Percentiles rank a stretch among this genome's conserved stretches.
Evolutionary conservation across 53 echinoderm and acorn worm species (phyloP).

Genomic region (Stichopus horrens): DNA sequence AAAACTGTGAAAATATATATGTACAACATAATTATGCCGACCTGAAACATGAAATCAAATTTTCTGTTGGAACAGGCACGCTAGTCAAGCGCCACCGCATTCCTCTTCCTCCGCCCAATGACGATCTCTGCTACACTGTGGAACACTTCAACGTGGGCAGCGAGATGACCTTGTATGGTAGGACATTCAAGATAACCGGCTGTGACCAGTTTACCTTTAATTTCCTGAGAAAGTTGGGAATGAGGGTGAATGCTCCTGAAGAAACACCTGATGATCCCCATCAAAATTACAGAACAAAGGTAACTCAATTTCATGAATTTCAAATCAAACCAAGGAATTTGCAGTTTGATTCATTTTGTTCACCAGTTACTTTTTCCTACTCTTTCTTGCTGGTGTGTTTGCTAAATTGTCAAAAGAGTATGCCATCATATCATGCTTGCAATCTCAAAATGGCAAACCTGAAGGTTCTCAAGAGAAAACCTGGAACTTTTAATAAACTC

Average conservation of each 20-base stretch:
- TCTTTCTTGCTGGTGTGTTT: not conserved
- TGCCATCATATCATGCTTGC: too few relatives aligned
- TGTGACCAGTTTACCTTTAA: slow-evolving; percentile 98
- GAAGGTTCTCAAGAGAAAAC: too few relatives aligned
- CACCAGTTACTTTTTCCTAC: not conserved
- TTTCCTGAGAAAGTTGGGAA: slow-evolving; percentile 88
- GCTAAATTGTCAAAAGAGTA: too few relatives aligned
- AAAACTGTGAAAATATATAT: too few relatives aligned
- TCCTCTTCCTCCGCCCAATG: slow-evolving; percentile 93
- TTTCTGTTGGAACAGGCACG: slow-evolving; percentile 60
- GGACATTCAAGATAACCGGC: slow-evolving; percentile 92
- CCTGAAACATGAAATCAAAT: not conserved
- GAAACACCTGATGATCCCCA: slow-evolving; percentile 82
- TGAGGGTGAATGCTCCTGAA: slow-evolving; percentile 68
- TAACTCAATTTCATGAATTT: slow-evolving; percentile 43
- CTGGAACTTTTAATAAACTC: too few relatives aligned
- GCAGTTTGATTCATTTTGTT: not conserved
- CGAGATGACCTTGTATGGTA: slow-evolving; percentile 84
- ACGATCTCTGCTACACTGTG: slow-evolving; percentile 92
- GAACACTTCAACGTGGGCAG: slow-evolving; percentile 84
- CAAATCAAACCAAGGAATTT: not conserved
- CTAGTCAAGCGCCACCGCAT: slow-evolving; percentile 90
- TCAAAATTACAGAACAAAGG: slow-evolving; percentile 76
- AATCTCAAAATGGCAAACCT: too few relatives aligned
- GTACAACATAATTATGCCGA: too few relatives aligned